Percentiles rank a stretch among this genome's conserved stretches.
phyloP scores from a whole-genome alignment of 2,888 invertebrate genomes.

The Hedya salicella region DNA sequence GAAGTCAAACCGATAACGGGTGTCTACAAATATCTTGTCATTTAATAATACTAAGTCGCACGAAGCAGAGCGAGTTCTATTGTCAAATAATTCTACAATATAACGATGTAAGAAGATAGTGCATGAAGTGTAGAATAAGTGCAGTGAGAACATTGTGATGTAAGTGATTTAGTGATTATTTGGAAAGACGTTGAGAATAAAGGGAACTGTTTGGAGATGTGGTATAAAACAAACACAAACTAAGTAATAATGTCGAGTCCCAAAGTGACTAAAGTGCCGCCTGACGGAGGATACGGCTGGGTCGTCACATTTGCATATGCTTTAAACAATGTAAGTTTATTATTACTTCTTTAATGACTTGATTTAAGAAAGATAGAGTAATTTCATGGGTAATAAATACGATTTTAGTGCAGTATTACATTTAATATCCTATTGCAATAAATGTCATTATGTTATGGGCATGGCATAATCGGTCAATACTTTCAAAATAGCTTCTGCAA shows the following conservation, averaged over 20 bases:
- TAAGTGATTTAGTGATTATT: conserved; percentile 44
- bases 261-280: conserved; percentile 77
- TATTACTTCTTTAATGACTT: no score
- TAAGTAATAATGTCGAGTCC: conserved; percentile 62
- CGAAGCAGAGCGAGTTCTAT: conserved; percentile 28
- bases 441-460: no score
- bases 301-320: conserved; percentile 85
- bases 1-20: conserved; percentile 71
- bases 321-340: conserved; percentile 86
- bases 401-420: no score
- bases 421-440: no score
- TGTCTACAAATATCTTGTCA: conserved; percentile 51
- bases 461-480: no score
- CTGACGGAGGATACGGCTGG: conserved; percentile 89
- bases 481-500: no score
- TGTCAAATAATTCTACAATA: conserved; percentile 36
- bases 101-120: conserved; percentile 32
- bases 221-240: conserved; percentile 47
- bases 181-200: conserved; percentile 35
- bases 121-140: conserved; percentile 25
- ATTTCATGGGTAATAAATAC: no score
- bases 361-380: no score
- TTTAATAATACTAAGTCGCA: conserved; percentile 49
- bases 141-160: conserved; percentile 47
- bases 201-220: conserved; percentile 51